Base-by-base conservation (phyloP, 2,797 vertebrate genomes). In the Momotus momota region DNA sequence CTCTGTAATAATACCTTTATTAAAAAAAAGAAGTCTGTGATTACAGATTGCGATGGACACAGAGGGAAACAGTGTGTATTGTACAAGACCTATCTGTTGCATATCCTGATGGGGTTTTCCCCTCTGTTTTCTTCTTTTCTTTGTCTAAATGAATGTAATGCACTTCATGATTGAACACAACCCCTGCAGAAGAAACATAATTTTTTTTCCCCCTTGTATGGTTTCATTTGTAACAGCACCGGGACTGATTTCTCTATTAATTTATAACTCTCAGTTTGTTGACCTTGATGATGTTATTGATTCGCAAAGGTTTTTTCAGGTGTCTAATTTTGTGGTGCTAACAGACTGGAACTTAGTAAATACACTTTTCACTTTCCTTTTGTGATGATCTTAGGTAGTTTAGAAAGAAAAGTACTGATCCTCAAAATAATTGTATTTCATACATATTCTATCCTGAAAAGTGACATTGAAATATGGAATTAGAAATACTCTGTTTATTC, bases 171-270 rank as follows among this genome's bases (percentile, higher is more conserved):
- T 69, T 75, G n/a, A 86, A 62, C n/a, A 45, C 11, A 88, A 17
- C 19, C 4, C n/a, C 18, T 69, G 4, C 16, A 60, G 62, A 49
- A 49, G 25, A 49, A 49, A 26, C 48, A 35, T 23, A 7, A 3
- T 38, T 29, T 21, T 49, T 7, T 2, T 0, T 6, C 6, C 4
- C 3, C 2, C 2, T 35, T 49, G 0, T 40, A 41, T 38, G 8
- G 5, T 33, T 83, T 75, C 4, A n/a, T 86, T 91, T 91, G 35
- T 8, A 58, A 6, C 21, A 55, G 7, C 11, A 35, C 12, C 58
- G 27, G 19, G 27, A 85, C 19, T 6, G 65, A 12, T 54, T 71
- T 86, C 5, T 83, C 23, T 26, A 21, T 35, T 81, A 72, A 55
- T 52, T 67, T 66, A 25, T 64, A 25, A n/a, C 11, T 86, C 8